A percentile compares a stretch with the other conserved stretches of the same genome.
These are phyloP conservation scores for Pocota personata DNA, from an alignment of 2,888 invertebrate genomes.

Conservation along the genomic window DNA sequence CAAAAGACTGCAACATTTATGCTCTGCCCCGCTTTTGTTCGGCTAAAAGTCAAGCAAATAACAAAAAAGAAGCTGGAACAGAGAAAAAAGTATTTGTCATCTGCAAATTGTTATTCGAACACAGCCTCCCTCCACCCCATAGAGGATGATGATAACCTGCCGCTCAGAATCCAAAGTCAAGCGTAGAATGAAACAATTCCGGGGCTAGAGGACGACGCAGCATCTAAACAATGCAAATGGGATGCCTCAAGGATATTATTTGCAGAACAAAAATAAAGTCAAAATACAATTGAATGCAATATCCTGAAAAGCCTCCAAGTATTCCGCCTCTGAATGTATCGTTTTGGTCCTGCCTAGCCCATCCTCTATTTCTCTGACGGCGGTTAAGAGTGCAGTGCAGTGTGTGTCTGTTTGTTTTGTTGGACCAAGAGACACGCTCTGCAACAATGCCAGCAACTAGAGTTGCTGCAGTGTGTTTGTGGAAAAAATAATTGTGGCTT, in stretches of 20 bases:
- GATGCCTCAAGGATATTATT: conserved; percentile 73
- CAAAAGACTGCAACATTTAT: conserved; percentile 64
- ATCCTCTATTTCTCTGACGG: neutral
- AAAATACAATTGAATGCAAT: conserved; percentile 74
- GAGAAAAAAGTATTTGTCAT: conserved; percentile 67
- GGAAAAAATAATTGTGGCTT: conserved; percentile 72
- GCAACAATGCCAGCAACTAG: conserved; percentile 61
- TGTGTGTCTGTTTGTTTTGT: conserved; percentile 41
- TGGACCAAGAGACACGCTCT: conserved; percentile 58
- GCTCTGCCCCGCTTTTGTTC: conserved; percentile 49
- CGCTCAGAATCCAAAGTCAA: conserved; percentile 47
- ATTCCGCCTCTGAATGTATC: conserved; percentile 56
- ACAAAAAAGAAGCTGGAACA: conserved; percentile 21
- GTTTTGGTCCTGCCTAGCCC: neutral
- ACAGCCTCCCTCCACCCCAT: neutral
- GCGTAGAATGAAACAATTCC: conserved; percentile 45
- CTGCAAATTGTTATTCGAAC: conserved; percentile 69
- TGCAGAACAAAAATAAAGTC: conserved; percentile 71
- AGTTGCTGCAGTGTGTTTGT: conserved; percentile 67
- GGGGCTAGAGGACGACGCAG: neutral
- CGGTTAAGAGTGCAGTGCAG: conserved; percentile 16
- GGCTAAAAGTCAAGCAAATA: conserved; percentile 64
- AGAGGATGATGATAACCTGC: conserved; percentile 20
- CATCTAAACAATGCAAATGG: conserved; percentile 73
- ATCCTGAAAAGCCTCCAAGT: conserved; percentile 73